Percentiles rank a stretch among this genome's conserved stretches.
phyloP scores from a whole-genome alignment of 2,113 vertebrate species.

The Ellobius talpinus region DNA sequence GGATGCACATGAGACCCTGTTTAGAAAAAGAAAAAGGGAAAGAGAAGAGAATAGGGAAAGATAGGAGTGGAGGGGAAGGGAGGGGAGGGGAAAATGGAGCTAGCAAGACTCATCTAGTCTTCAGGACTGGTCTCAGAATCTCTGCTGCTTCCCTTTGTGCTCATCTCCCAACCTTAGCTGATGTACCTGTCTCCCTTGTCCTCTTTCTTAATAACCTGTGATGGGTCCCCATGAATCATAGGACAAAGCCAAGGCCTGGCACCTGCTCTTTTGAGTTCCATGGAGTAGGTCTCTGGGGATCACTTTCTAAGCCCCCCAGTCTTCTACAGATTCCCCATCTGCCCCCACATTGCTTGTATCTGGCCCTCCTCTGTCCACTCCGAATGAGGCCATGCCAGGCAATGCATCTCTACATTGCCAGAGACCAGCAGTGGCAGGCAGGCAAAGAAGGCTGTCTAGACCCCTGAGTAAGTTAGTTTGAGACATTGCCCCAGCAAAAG shows the following conservation, averaged over 20 bases:
- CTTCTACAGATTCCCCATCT: not conserved
- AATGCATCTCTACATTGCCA: not conserved
- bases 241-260: not conserved
- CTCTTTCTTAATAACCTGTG: not conserved
- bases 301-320: not conserved
- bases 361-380: not conserved
- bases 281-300: not conserved
- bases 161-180: not conserved
- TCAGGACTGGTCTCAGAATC: not conserved
- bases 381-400: fast-evolving
- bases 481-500: not conserved
- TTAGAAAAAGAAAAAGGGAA: not conserved
- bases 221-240: not conserved
- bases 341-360: not conserved
- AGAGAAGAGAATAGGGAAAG: too few species aligned
- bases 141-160: fast-evolving
- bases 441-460: not conserved
- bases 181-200: too few species aligned
- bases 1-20: not conserved
- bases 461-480: not conserved
- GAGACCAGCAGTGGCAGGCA: not conserved
- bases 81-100: not conserved
- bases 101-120: too few species aligned
- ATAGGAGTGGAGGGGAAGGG: fast-evolving
- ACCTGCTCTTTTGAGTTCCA: not conserved